A percentile compares a stretch with the other conserved stretches of the same genome.
phyloP scores from a whole-genome alignment of 2,113 vertebrate genomes.

The Chamaea fasciata region DNA sequence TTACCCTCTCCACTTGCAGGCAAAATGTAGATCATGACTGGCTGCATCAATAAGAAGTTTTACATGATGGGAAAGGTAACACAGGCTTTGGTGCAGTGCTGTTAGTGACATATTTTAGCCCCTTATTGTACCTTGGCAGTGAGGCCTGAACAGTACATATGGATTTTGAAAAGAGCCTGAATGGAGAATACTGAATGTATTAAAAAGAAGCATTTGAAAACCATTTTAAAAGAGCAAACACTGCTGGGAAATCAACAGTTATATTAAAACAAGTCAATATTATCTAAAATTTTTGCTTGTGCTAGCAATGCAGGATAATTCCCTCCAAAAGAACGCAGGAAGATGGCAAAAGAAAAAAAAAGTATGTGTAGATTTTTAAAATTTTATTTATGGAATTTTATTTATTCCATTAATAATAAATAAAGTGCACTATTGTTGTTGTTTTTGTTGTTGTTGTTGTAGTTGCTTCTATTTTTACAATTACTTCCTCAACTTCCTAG shows the following conservation, averaged over 20 bases:
- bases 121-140: background rate
- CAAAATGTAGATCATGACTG: background rate
- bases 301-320: background rate
- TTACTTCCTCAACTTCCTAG: background rate
- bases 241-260: background rate
- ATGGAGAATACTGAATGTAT: background rate
- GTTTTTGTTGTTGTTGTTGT: background rate
- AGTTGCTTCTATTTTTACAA: background rate
- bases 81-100: background rate
- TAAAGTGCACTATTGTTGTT: background rate
- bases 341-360: background rate
- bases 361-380: background rate
- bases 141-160: background rate
- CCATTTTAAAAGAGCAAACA: background rate
- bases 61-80: background rate
- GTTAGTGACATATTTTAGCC: background rate
- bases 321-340: background rate
- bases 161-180: background rate
- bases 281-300: background rate
- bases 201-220: background rate
- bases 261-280: background rate
- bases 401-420: background rate
- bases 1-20: background rate
- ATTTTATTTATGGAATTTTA: background rate
- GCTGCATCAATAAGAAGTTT: background rate